Conservation (phyloP, 1,140 invertebrate species). For the Radopholus similis region DNA sequence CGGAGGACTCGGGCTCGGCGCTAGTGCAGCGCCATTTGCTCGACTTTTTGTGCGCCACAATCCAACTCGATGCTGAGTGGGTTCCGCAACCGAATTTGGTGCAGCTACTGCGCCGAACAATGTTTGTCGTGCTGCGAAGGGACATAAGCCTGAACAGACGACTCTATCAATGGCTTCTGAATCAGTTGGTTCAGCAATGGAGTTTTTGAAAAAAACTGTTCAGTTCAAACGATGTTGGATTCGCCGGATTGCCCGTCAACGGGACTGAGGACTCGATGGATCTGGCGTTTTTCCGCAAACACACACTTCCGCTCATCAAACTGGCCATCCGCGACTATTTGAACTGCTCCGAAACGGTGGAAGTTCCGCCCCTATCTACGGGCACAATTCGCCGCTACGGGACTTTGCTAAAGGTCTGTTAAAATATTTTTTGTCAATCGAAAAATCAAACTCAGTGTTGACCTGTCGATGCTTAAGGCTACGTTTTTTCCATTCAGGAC, state of each 20-base stretch:
- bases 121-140: constrained; percentile 77
- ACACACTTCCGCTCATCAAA: constrained; percentile 68
- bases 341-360: constrained; percentile 50
- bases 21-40: constrained; percentile 81
- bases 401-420: constrained; percentile 11
- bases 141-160: constrained; percentile 86
- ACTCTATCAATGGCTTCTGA: constrained; percentile 55
- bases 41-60: constrained; percentile 77
- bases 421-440: neutral
- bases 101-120: constrained; percentile 73
- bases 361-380: constrained; percentile 35
- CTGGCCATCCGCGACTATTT: constrained; percentile 64
- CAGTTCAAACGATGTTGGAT: constrained; percentile 34
- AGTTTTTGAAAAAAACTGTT: constrained; percentile 19
- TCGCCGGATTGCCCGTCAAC: constrained; percentile 37
- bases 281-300: constrained; percentile 70
- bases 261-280: constrained; percentile 55
- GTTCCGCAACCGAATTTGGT: constrained; percentile 73
- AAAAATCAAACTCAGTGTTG: neutral
- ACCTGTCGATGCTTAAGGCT: constrained; percentile 2
- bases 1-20: constrained; percentile 72
- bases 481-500: constrained; percentile 16
- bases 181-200: constrained; percentile 12
- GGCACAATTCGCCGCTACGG: constrained; percentile 11
- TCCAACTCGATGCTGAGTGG: constrained; percentile 79